Base-by-base conservation (phyloP, 2,113 vertebrate species). In the Equus przewalskii region DNA sequence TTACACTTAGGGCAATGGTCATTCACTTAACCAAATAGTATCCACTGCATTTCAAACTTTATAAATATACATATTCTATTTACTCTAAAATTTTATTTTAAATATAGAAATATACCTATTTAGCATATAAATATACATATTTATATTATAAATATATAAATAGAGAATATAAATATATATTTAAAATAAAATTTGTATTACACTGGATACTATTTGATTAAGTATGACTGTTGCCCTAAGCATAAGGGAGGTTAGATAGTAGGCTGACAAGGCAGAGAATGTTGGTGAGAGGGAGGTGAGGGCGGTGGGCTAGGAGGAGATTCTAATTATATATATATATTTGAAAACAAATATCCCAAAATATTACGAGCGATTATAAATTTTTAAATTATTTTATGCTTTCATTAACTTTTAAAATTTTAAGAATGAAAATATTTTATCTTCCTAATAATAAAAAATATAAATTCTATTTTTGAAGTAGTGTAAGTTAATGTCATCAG, bases 321-420 rank as follows among this genome's bases (percentile, higher is more conserved):
- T 79, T 79, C 49, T 79, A n/a, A 21, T n/a, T 56, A 5, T 54
- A 54, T 15, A 54, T 16, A 54, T 54, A 54, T 30, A 33, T 91
- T 46, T 81, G n/a, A 56, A 67, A 91, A 41, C 3, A 81, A 44
- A 70, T 30, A 28, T 13, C 16, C 18, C 15, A 12, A 70, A 58
- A 70, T 81, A 51, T 28, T 86, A 6, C 30, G 21, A 75, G 22
- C 67, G 24, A 78, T 56, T 64, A 49, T 41, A 9, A 36, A 58
- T 79, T 56, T 88, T 44, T 54, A 33, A 90, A 65, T 91, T 46
- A 44, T 30, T 72, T 94, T 90, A 41, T n/a, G 3, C 19, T 60
- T 58, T 75, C 18, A 73, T 73, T 91, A 10, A 65, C 73, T 86
- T 91, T 96, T 80, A 62, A 58, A 85, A 60, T 87, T 91, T 75